phyloP scores from a whole-genome alignment of 2,888 invertebrate species.

The Heliothis peltigera region DNA sequence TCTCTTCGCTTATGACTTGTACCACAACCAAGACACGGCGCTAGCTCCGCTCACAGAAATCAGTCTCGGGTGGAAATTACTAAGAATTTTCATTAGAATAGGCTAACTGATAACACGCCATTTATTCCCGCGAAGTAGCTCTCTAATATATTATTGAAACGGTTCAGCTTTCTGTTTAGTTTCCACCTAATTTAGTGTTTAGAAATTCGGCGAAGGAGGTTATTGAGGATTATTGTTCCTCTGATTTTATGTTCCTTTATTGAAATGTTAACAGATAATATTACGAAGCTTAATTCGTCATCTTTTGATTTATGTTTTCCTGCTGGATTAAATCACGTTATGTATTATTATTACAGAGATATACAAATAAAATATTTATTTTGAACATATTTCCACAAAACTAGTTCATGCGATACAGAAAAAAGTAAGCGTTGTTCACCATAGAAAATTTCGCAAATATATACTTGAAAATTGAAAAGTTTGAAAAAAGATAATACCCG shows the following conservation, averaged over 20 bases:
- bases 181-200: constrained; percentile 1
- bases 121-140: constrained; percentile 60
- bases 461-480: too few relatives aligned
- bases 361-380: too few relatives aligned
- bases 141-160: constrained; percentile 46
- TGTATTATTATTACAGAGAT: too few relatives aligned
- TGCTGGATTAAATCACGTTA: too few relatives aligned
- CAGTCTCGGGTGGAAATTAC: constrained; percentile 68
- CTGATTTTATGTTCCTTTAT: background rate
- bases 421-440: too few relatives aligned
- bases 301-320: too few relatives aligned
- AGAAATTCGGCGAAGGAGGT: background rate
- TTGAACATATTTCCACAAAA: too few relatives aligned
- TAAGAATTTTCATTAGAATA: constrained; percentile 69
- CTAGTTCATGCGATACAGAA: too few relatives aligned
- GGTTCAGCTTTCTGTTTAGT: constrained; percentile 12
- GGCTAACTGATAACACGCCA: constrained; percentile 65
- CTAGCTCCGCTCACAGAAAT: constrained; percentile 64
- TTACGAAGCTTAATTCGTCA: background rate
- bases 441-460: too few relatives aligned
- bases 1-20: constrained; percentile 38
- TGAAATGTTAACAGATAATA: background rate
- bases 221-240: background rate
- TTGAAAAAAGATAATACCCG: too few relatives aligned
- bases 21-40: constrained; percentile 38